Conservation (phyloP, 2,888 invertebrate species). For the Parelbella ahira region DNA sequence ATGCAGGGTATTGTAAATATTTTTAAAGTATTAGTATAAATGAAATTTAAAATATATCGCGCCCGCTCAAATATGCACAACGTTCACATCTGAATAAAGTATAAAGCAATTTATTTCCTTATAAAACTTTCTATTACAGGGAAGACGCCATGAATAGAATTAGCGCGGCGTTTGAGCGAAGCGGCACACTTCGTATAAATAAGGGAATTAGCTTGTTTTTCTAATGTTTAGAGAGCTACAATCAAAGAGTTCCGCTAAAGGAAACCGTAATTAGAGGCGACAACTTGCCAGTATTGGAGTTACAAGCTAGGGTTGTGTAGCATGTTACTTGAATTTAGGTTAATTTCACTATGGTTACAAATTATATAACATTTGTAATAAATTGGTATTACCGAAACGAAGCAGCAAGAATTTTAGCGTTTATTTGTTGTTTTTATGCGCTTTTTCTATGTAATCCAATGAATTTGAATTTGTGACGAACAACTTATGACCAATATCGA, state of each 20-base stretch:
- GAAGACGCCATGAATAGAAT: slow-evolving; percentile 25
- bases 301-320: slow-evolving; percentile 21
- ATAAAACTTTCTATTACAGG: slow-evolving; percentile 26
- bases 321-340: no score
- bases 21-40: background rate
- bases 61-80: slow-evolving; percentile 9
- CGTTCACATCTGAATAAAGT: slow-evolving; percentile 18
- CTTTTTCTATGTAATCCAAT: no score
- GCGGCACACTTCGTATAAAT: slow-evolving; percentile 21
- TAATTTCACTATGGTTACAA: no score
- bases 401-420: no score
- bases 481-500: no score
- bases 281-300: slow-evolving; percentile 42
- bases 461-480: no score
- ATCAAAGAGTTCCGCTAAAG: slow-evolving; percentile 55
- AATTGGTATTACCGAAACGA: no score
- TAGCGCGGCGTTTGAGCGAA: slow-evolving; percentile 22
- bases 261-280: slow-evolving; percentile 63
- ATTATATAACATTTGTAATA: no score
- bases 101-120: slow-evolving; percentile 25
- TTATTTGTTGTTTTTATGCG: no score
- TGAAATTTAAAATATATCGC: slow-evolving; percentile 3
- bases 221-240: slow-evolving; percentile 50
- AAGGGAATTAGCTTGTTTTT: slow-evolving; percentile 42
- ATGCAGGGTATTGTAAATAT: no score